Evolutionary conservation across 2,797 vertebrate genomes (phyloP).

Genomic region (Pogonophryne albipinna): DNA sequence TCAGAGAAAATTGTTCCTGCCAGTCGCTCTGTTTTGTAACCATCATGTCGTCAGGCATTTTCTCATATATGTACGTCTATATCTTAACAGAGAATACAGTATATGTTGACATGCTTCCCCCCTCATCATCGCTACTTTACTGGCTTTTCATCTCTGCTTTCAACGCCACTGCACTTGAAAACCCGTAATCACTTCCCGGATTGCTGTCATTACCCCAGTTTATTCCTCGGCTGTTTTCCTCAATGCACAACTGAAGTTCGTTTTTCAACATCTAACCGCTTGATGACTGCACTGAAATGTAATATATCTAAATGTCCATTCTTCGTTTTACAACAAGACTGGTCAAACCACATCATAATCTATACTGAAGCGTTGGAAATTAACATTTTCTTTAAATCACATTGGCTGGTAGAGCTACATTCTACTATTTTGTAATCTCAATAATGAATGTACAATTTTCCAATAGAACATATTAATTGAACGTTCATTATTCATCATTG

Average conservation of each 20-base stretch:
- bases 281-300: neutral
- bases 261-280: conserved; percentile 33
- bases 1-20: conserved; percentile 28
- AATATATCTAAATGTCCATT: neutral
- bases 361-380: neutral
- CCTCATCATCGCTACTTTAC: conserved; percentile 31
- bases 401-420: too few relatives aligned
- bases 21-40: conserved; percentile 31
- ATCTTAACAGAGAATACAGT: conserved; percentile 24
- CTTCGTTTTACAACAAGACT: neutral
- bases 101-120: conserved; percentile 38
- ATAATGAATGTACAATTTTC: too few relatives aligned
- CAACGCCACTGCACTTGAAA: conserved; percentile 35
- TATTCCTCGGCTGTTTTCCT: conserved; percentile 25
- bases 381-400: too few relatives aligned
- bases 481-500: too few relatives aligned
- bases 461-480: too few relatives aligned
- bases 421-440: too few relatives aligned
- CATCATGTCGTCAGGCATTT: conserved; percentile 5
- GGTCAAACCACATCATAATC: neutral
- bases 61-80: conserved; percentile 8
- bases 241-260: conserved; percentile 35
- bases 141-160: conserved; percentile 51
- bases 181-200: conserved; percentile 56
- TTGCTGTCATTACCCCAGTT: conserved; percentile 60